phyloP scores from a whole-genome alignment of 1,140 invertebrate genomes.

The Drosophila oshimai region DNA sequence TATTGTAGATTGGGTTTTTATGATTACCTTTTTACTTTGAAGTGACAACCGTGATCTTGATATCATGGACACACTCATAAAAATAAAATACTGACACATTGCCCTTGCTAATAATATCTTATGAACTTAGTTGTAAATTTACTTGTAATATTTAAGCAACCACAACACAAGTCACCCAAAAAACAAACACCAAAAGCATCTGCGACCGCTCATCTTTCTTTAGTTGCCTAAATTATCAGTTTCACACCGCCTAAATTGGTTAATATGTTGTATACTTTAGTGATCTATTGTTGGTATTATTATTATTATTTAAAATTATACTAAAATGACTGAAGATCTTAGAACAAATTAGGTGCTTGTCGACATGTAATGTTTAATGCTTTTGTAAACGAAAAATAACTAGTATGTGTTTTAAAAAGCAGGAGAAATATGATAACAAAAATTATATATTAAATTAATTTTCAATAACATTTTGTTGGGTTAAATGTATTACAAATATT shows the following conservation, averaged over 20 bases:
- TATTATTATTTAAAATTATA: neutral
- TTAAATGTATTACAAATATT: too few species aligned
- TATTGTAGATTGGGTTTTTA: neutral
- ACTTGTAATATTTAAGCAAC: constrained; percentile 26
- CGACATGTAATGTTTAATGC: too few species aligned
- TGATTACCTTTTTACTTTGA: neutral
- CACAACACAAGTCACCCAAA: constrained; percentile 19
- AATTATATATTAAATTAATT: too few species aligned
- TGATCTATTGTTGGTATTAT: neutral
- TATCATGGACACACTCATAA: neutral
- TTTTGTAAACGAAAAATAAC: too few species aligned
- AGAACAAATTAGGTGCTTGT: too few species aligned
- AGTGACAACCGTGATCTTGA: neutral
- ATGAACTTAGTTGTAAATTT: constrained; percentile 36
- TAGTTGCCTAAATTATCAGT: constrained; percentile 14
- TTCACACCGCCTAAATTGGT: constrained; percentile 31
- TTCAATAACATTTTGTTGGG: too few species aligned
- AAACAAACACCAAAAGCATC: constrained; percentile 38
- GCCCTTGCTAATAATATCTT: neutral
- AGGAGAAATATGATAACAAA: too few species aligned
- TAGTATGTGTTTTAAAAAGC: too few species aligned
- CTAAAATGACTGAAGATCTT: neutral
- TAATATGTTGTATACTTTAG: constrained; percentile 19
- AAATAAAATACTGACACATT: neutral
- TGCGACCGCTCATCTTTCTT: constrained; percentile 39